Base-by-base conservation (phyloP, 1,140 invertebrate species). In the Aphaenogaster rudis region DNA sequence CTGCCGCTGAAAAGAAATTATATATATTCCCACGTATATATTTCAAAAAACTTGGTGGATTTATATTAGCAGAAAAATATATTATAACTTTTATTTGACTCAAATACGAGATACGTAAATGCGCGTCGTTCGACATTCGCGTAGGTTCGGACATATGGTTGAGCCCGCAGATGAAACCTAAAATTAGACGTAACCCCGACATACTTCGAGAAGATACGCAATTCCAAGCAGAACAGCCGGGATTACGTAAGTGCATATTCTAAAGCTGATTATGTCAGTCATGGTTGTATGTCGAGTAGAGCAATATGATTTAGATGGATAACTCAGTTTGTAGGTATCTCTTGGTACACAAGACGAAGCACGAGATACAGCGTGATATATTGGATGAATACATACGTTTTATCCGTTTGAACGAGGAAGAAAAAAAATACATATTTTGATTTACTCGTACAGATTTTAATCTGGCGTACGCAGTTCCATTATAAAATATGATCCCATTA, bases 141-240 rank as follows among this genome's bases (percentile, higher is more conserved):
- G 48, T 59, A 61, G 57, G 13, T 72, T 42, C 45, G n/a, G 71
- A 66, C 13, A 42, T 36, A 45, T 21, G n/a, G 15, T 52, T 1
- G 50, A n/a, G 69, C 9, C 3, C 42, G 74, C 84, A 36, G 42
- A 45, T 52, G 71, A 11, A 28, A 45, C 59, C 74, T 87, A 89
- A 90, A 90, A 89, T 90, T 90, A 90, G 85, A 90, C n/a, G 33
- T 74, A 87, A 78, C 89, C 66, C 88, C 64, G 87, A 39, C 88
- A 90, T 86, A 90, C 67, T 86, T 90, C 3, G 39, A 13, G 71
- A 50, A 17, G 57, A 11, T 52, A 72, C 85, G 89, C 42, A 63
- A 66, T 74, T 69, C 48, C 8, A 52, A 64, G 48, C 17, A 13
- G 59, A 89, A 59, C 88, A 21, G 5, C 11, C 66, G 54, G 67